These are phyloP conservation scores for Myotis davidii DNA, from an alignment of 2,113 vertebrate genomes.

Conservation along the genomic window DNA sequence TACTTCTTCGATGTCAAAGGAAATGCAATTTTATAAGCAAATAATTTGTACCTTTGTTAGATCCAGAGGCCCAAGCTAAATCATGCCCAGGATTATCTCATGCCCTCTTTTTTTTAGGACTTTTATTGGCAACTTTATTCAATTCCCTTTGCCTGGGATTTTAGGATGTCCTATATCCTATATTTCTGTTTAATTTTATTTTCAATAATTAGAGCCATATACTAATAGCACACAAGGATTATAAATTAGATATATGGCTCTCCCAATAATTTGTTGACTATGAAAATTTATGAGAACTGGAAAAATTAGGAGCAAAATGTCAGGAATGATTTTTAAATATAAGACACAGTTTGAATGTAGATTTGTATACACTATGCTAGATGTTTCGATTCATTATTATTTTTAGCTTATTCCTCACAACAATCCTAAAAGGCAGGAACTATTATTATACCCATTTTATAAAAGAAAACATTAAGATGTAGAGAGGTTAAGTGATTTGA, in stretches of 20 bases:
- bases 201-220: not conserved
- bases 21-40: not conserved
- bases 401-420: not conserved
- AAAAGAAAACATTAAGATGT: not conserved
- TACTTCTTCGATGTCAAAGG: not conserved
- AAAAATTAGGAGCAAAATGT: not conserved
- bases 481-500: not conserved
- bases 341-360: not conserved
- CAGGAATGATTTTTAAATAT: not conserved
- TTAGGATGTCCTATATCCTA: not conserved
- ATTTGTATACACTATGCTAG: not conserved
- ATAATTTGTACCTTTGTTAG: not conserved
- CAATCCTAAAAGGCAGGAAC: not conserved
- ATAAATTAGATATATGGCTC: not conserved
- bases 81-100: not conserved
- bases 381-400: not conserved
- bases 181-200: not conserved
- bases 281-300: conserved; percentile 8
- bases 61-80: not conserved
- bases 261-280: not conserved
- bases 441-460: not conserved
- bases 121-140: not conserved
- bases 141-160: not conserved
- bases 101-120: not conserved
- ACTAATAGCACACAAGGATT: not conserved